Evolutionary conservation across 2,888 invertebrate genomes (phyloP).

Genomic region (Pharmacophagus antenor): DNA sequence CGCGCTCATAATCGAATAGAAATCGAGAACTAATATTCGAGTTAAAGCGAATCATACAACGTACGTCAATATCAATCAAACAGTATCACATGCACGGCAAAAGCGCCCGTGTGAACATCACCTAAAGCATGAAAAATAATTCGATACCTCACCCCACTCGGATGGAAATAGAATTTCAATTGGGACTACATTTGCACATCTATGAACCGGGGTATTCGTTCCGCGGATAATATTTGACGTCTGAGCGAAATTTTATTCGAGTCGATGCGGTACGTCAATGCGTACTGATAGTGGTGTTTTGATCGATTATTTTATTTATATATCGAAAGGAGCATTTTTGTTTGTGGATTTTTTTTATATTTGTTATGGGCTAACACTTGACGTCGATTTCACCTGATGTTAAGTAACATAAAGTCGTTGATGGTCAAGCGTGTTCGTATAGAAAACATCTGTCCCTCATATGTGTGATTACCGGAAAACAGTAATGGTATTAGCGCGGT

Average conservation of each 20-base stretch:
- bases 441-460: too few relatives aligned
- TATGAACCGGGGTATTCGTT: conserved; percentile 27
- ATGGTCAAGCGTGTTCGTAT: too few relatives aligned
- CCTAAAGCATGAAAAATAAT: conserved; percentile 28
- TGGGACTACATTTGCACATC: conserved; percentile 31
- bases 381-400: too few relatives aligned
- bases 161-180: conserved; percentile 31
- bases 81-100: background rate
- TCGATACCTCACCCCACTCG: conserved; percentile 26
- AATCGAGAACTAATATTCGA: too few relatives aligned
- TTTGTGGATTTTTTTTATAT: too few relatives aligned
- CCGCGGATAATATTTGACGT: conserved; percentile 30
- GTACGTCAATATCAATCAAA: background rate
- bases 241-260: conserved; percentile 27
- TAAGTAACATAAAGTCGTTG: too few relatives aligned
- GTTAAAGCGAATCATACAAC: background rate
- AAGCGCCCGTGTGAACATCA: conserved; percentile 13
- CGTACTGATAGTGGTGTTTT: conserved; percentile 11
- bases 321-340: background rate
- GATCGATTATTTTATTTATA: conserved; percentile 18
- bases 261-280: conserved; percentile 23
- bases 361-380: too few relatives aligned
- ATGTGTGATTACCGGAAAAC: too few relatives aligned
- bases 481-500: too few relatives aligned
- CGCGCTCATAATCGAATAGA: too few relatives aligned